A percentile compares a stretch with the other conserved stretches of the same genome.
Conservation (phyloP, 2,888 invertebrate species). For the Pegoplata infirma region DNA sequence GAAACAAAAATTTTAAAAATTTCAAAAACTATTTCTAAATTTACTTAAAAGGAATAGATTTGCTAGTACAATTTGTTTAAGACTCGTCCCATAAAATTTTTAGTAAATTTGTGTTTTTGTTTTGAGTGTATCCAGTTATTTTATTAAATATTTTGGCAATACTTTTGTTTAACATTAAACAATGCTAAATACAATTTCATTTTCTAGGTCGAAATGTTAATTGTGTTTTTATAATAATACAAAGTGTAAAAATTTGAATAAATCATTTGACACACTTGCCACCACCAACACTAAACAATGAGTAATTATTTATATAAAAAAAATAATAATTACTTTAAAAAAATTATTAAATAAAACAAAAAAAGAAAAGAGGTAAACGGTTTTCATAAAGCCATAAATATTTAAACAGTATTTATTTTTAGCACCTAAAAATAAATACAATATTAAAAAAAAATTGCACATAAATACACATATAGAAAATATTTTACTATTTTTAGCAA, state of each 20-base stretch:
- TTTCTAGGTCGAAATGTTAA: not conserved
- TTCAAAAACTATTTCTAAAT: too few relatives aligned
- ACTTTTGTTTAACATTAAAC: not conserved
- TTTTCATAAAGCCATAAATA: not conserved
- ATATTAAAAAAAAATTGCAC: not conserved
- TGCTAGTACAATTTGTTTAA: too few relatives aligned
- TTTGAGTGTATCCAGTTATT: not conserved
- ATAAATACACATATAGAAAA: not conserved
- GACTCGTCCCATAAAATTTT: too few relatives aligned
- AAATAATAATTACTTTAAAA: not conserved
- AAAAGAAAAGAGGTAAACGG: too few relatives aligned
- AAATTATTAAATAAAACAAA: not conserved
- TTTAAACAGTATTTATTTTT: not conserved
- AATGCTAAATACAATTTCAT: not conserved
- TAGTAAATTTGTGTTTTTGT: too few relatives aligned
- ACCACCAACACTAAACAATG: not conserved
- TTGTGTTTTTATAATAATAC: not conserved
- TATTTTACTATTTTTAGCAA: not conserved
- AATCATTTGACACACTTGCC: slow-evolving; percentile 26
- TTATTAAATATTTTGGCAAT: not conserved
- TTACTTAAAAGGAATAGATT: too few relatives aligned
- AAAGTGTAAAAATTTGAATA: slow-evolving; percentile 24
- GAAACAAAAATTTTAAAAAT: too few relatives aligned
- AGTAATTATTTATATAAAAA: not conserved
- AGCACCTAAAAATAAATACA: not conserved